Evolutionary conservation across 23 tunicate species (phyloP).

Genomic region (Phallusia fumigata): DNA sequence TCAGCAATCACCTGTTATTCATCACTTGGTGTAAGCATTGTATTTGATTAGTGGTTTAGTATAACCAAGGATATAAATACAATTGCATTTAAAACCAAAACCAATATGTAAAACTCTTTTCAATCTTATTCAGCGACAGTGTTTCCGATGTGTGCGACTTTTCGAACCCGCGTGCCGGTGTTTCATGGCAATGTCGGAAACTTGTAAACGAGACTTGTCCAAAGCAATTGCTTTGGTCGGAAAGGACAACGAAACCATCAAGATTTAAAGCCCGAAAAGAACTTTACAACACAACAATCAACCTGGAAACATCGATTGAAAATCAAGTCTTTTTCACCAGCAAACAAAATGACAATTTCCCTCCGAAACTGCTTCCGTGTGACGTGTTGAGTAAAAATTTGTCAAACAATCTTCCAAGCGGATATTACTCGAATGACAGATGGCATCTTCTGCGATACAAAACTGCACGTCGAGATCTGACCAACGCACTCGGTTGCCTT

Average conservation of each 20-base stretch:
- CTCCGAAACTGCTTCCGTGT: background rate
- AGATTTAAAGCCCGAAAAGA: background rate
- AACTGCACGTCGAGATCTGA: background rate
- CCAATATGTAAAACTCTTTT: too few species aligned
- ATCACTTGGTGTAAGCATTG: too few species aligned
- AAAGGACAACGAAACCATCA: background rate
- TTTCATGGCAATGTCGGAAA: background rate
- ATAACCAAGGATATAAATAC: too few species aligned
- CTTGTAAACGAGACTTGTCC: slow-evolving; percentile 2
- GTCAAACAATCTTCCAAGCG: background rate
- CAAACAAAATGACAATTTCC: background rate
- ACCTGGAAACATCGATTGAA: background rate
- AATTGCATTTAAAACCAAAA: too few species aligned
- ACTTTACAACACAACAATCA: background rate
- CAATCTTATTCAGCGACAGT: background rate
- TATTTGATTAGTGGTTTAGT: too few species aligned
- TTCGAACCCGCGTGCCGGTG: background rate
- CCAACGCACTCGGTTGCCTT: background rate
- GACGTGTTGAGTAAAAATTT: background rate
- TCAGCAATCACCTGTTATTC: too few species aligned
- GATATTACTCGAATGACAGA: background rate
- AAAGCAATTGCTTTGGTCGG: background rate
- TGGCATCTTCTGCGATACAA: background rate
- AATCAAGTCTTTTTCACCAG: background rate
- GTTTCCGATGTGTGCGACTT: slow-evolving; percentile 5